Conservation (phyloP, 1,140 invertebrate genomes). For the Liolophura sinensis region DNA sequence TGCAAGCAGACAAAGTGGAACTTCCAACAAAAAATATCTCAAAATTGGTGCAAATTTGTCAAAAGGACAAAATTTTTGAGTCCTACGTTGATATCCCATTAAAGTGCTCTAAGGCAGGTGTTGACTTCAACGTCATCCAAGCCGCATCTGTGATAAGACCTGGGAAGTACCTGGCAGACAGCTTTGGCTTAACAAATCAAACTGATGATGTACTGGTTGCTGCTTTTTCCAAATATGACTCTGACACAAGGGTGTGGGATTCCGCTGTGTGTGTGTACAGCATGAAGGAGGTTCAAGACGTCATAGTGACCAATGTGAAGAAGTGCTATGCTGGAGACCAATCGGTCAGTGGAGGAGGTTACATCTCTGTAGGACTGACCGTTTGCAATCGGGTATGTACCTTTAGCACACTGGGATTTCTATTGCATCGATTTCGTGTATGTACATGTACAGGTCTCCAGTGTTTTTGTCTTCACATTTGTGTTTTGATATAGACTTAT, state of each 20-base stretch:
- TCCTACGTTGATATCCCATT: conserved; percentile 97
- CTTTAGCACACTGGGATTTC: no score
- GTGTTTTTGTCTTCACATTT: no score
- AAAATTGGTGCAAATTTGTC: conserved; percentile 91
- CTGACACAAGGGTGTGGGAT: conserved; percentile 73
- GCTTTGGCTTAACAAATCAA: conserved; percentile 82
- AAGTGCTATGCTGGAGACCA: conserved; percentile 84
- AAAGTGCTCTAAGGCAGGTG: conserved; percentile 77
- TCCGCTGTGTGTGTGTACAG: conserved; percentile 93
- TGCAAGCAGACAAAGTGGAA: conserved; percentile 81
- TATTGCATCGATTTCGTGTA: no score
- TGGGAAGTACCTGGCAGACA: conserved; percentile 83
- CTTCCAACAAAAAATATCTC: conserved; percentile 71
- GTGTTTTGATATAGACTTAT: no score
- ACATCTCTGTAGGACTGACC: conserved; percentile 24
- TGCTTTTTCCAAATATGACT: conserved; percentile 85
- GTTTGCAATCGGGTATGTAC: no score
- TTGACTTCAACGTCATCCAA: conserved; percentile 85
- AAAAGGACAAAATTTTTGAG: conserved; percentile 85
- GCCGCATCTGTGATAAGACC: conserved; percentile 91
- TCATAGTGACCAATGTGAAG: conserved; percentile 98
- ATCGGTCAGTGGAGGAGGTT: conserved; percentile 30
- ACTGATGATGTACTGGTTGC: conserved; percentile 88
- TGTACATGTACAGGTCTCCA: no score
- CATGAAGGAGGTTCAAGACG: conserved; percentile 87